Conservation (phyloP, 2,113 vertebrate species). For the Sinocyclocheilus anophthalmus region DNA sequence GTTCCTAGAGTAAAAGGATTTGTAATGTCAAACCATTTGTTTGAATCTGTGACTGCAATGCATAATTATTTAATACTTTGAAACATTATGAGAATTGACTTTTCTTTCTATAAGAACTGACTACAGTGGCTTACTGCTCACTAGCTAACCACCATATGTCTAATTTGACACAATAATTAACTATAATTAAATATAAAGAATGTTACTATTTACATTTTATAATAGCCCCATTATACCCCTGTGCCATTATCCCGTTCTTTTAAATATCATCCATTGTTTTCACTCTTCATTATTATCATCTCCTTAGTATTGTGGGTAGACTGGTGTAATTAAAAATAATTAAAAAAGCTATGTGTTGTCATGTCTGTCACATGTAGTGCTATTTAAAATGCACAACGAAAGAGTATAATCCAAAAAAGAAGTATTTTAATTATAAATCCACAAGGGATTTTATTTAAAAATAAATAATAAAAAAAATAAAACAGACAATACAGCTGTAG, state of each 20-base stretch:
- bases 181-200: background rate
- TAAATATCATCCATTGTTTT: background rate
- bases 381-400: no score
- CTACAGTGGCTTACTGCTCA: no score
- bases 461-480: no score
- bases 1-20: background rate
- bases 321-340: background rate
- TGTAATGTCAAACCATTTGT: slow-evolving; percentile 19
- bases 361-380: no score
- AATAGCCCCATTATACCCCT: no score
- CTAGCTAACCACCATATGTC: background rate
- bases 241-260: background rate
- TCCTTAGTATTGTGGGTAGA: background rate
- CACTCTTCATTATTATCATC: background rate
- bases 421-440: no score
- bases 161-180: background rate
- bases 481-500: no score
- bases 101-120: background rate
- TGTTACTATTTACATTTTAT: background rate
- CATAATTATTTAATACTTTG: background rate
- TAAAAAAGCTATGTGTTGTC: background rate
- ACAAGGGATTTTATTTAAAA: no score
- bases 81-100: background rate
- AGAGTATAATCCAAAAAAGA: no score
- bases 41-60: slow-evolving; percentile 3